A percentile compares a stretch with the other conserved stretches of the same genome.
These are phyloP conservation scores for Shargacucullia verbasci DNA, from an alignment of 2,888 invertebrate species.

Conservation along the genomic window DNA sequence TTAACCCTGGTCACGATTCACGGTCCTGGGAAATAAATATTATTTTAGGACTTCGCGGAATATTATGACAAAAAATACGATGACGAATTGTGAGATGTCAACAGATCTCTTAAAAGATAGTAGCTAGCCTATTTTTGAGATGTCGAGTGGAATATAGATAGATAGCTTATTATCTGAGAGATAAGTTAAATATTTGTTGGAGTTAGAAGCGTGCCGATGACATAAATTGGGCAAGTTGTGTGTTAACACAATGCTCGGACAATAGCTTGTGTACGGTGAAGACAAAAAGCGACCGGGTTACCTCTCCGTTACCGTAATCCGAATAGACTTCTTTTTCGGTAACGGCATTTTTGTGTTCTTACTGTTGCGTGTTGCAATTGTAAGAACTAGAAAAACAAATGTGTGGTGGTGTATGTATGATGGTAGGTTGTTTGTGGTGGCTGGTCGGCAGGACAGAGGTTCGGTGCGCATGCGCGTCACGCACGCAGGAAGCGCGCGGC, in stretches of 20 bases:
- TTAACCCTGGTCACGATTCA: slow-evolving; percentile 76
- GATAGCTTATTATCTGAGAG: slow-evolving; percentile 41
- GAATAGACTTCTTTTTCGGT: slow-evolving; percentile 59
- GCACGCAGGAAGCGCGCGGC: slow-evolving; percentile 84
- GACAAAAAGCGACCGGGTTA: slow-evolving; percentile 77
- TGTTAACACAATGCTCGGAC: slow-evolving; percentile 45
- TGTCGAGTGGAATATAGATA: slow-evolving; percentile 21
- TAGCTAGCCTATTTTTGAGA: slow-evolving; percentile 37
- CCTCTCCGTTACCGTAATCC: slow-evolving; percentile 69
- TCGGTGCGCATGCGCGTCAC: slow-evolving; percentile 81
- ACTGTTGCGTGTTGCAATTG: slow-evolving; percentile 40
- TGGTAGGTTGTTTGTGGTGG: slow-evolving; percentile 27
- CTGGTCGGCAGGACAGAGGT: slow-evolving; percentile 28
- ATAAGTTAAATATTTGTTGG: slow-evolving; percentile 24
- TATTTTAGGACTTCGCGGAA: slow-evolving; percentile 69
- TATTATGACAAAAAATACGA: slow-evolving; percentile 53
- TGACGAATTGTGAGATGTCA: slow-evolving; percentile 56
- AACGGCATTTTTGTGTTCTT: slow-evolving; percentile 59
- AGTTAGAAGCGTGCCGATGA: slow-evolving; percentile 45
- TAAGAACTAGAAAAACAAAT: slow-evolving; percentile 12
- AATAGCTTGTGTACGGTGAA: slow-evolving; percentile 64
- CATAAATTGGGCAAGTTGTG: slow-evolving; percentile 47
- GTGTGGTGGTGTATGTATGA: slow-evolving; percentile 9
- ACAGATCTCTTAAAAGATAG: slow-evolving; percentile 45
- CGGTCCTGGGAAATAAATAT: slow-evolving; percentile 68